A percentile compares a stretch with the other conserved stretches of the same genome.
Conservation (phyloP, 2,797 vertebrate genomes). For the Diplodus sargus region DNA sequence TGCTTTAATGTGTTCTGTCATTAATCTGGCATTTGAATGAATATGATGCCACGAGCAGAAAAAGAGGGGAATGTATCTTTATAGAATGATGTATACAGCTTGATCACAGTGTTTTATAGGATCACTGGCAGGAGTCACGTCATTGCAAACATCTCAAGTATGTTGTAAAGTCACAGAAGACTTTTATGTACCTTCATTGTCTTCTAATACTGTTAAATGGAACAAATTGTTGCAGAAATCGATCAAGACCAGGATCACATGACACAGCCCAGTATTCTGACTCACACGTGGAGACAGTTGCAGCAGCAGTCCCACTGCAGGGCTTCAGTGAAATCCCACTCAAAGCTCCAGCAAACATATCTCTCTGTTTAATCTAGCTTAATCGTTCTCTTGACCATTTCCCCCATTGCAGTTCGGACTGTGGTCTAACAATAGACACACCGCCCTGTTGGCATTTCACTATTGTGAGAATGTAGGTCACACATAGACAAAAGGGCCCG, state of each 20-base stretch:
- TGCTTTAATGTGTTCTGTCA: neutral
- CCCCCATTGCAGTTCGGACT: conserved; percentile 30
- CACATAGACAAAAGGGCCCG: conserved; percentile 46
- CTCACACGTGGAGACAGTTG: neutral
- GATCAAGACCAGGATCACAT: neutral
- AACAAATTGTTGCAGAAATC: conserved; percentile 4
- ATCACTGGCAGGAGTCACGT: neutral
- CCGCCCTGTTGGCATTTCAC: conserved; percentile 47
- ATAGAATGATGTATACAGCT: neutral
- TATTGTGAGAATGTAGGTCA: conserved; percentile 71
- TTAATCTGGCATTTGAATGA: neutral
- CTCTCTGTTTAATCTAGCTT: conserved; percentile 42
- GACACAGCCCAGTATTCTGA: conserved; percentile 4
- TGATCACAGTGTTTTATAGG: neutral
- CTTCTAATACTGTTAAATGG: neutral
- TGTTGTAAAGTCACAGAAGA: conserved; percentile 4
- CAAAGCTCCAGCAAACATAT: conserved; percentile 42
- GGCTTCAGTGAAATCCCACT: conserved; percentile 38
- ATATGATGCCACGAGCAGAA: neutral
- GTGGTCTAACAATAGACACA: conserved; percentile 56
- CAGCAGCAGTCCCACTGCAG: conserved; percentile 10
- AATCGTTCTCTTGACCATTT: conserved; percentile 51
- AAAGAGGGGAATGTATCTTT: neutral
- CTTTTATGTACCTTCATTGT: neutral
- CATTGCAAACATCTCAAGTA: neutral